phyloP scores from a whole-genome alignment of 2,113 vertebrate genomes.

The Tylochromis polylepis region DNA sequence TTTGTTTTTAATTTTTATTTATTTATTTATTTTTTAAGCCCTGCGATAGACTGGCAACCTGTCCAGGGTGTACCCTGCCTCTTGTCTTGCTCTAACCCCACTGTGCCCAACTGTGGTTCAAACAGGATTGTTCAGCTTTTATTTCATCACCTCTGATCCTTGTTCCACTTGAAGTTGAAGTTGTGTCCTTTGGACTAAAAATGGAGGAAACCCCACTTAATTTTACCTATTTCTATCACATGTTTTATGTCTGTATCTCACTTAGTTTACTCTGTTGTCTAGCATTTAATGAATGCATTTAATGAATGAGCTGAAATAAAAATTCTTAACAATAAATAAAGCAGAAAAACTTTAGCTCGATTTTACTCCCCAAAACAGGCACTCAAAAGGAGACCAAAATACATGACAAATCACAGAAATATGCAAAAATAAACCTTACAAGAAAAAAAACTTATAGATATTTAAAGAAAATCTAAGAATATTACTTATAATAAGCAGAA shows the following conservation, averaged over 20 bases:
- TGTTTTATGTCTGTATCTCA: not conserved
- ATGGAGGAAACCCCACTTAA: not conserved
- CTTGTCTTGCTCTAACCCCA: not conserved
- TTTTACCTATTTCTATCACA: not conserved
- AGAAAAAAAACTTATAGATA: not conserved
- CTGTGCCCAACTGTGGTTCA: not conserved
- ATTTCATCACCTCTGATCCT: not conserved
- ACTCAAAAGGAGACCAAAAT: not conserved
- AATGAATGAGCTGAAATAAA: not conserved
- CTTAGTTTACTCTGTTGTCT: not conserved
- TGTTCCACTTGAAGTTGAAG: not conserved
- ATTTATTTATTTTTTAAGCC: not conserved
- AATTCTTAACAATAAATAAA: not conserved
- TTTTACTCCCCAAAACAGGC: not conserved
- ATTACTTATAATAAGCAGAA: not conserved
- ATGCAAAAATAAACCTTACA: not conserved
- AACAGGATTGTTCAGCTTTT: not conserved
- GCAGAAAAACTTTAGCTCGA: not conserved
- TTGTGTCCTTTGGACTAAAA: not conserved
- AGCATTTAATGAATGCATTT: not conserved
- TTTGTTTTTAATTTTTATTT: not conserved
- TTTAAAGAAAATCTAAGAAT: not conserved
- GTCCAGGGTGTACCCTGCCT: not conserved
- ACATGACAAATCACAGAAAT: not conserved
- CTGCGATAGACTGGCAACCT: not conserved